Evolutionary conservation across 2,113 vertebrate genomes (phyloP), one percentile per base, ranked within the genome.

Genomic region (Casuarius casuarius): DNA sequence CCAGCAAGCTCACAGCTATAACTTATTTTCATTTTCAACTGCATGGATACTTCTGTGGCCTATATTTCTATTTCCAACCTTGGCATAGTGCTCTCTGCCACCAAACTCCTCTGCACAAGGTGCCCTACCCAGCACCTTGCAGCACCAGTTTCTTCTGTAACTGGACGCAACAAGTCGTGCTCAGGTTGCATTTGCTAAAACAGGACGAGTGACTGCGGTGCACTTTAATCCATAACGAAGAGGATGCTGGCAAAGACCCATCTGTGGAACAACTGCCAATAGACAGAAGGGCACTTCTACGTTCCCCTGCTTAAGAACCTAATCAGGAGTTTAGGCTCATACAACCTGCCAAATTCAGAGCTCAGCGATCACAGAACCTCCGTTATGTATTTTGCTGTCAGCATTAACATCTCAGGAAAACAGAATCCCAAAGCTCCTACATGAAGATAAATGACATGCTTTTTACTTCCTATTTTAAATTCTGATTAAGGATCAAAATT

Each of bases 361-460:
- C 79, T 96, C 85, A 81, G 23, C 26, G 22, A 92, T 77, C 88
- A 92, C 78, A 94, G 76, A 92, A 61, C 8, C 19, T 35, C 58
- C 90, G 65, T 80, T 61, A 84, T 33, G 18, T 49, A 71, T 75
- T 95, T 87, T 93, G 49, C 61, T 86, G 79, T 74, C 68, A 76
- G 44, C 23, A 12, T 61, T 91, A 95, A 83, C 21, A 67, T 70
- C 88, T 92, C 35, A 78, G 65, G 68, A 92, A 90, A 86, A 90
- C 42, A 20, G 33, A 89, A 89, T 26, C 42, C 58, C 85, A 68
- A 87, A 94, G 33, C 52, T 46, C 76, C 83, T 65, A 79, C 93
- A 93, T 92, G 42, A 94, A 83, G 65, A 93, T 29, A 88, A 88
- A 92, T 78, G 76, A 65, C 38, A 65, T 38, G 54, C 26, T 90